phyloP scores from a whole-genome alignment of 53 echinoderm and acorn worm species.

The Mesocentrotus franciscanus region DNA sequence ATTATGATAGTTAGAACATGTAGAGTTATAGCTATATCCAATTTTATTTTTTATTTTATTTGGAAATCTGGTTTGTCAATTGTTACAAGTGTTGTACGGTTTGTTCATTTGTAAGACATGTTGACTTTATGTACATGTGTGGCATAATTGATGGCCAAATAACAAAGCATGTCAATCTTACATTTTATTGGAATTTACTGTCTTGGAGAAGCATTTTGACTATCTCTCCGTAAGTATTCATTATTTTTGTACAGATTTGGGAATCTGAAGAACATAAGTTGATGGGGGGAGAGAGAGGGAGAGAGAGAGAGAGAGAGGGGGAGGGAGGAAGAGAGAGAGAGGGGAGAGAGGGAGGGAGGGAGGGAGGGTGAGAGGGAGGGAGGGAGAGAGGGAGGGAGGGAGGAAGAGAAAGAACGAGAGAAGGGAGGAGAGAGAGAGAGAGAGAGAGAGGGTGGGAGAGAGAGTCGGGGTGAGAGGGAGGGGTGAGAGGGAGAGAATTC shows the following conservation, averaged over 20 bases:
- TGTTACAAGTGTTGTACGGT: not conserved
- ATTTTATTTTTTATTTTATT: constrained; percentile 7
- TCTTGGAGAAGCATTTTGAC: not conserved
- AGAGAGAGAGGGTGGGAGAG: not conserved
- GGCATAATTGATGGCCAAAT: constrained; percentile 47
- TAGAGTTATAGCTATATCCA: not conserved
- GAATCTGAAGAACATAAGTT: not conserved
- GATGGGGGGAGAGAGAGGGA: not conserved
- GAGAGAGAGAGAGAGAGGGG: not conserved
- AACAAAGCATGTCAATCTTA: constrained; percentile 31
- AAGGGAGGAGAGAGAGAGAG: not conserved
- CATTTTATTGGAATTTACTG: constrained; percentile 3
- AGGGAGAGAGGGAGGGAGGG: not conserved
- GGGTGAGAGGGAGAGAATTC: too few species aligned
- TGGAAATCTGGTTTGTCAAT: constrained; percentile 22
- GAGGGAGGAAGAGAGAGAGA: not conserved
- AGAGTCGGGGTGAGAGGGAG: not conserved
- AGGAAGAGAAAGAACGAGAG: constrained; percentile 27
- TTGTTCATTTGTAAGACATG: constrained; percentile 31
- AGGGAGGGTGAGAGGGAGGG: not conserved
- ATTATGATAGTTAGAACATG: not conserved
- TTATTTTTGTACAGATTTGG: not conserved
- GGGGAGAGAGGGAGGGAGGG: too few species aligned
- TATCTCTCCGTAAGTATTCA: not conserved
- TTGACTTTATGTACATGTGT: constrained; percentile 17